Percentiles rank a stretch among this genome's conserved stretches.
phyloP scores from a whole-genome alignment of 64 coral and sea anemone genomes.

The Pocillopora verrucosa region DNA sequence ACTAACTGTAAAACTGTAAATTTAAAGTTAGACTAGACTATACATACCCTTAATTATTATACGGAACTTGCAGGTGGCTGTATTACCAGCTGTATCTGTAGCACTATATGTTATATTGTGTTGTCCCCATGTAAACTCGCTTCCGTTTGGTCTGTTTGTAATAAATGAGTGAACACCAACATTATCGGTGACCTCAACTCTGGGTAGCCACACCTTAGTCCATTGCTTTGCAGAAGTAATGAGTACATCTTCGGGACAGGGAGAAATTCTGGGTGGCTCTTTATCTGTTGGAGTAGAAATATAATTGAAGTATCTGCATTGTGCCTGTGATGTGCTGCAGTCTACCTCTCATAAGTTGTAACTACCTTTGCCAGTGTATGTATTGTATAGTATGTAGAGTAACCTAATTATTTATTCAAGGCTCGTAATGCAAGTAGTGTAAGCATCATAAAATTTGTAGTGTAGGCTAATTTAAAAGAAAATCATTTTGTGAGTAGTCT shows the following conservation, averaged over 20 bases:
- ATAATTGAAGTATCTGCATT: neutral
- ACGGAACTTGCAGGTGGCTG: neutral
- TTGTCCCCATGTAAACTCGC: slow-evolving; percentile 1
- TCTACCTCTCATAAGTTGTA: too few species aligned
- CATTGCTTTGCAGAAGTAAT: neutral
- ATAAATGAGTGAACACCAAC: slow-evolving; percentile 1
- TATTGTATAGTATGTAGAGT: too few species aligned
- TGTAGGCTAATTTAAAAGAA: too few species aligned
- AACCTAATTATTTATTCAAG: too few species aligned
- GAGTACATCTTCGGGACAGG: neutral
- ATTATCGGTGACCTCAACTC: slow-evolving; percentile 35
- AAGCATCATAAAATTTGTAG: too few species aligned
- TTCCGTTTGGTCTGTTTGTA: slow-evolving; percentile 14
- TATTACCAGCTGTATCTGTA: slow-evolving; percentile 50
- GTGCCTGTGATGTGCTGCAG: too few species aligned
- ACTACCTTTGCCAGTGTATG: too few species aligned
- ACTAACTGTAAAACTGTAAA: too few species aligned
- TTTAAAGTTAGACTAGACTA: neutral
- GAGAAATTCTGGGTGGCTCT: neutral
- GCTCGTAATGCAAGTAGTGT: too few species aligned
- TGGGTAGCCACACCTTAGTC: neutral
- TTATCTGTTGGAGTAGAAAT: slow-evolving; percentile 21
- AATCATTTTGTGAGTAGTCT: too few species aligned
- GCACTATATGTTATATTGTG: slow-evolving; percentile 53
- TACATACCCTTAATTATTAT: slow-evolving; percentile 34